Evolutionary conservation across 2,797 vertebrate genomes (phyloP), one percentile per base, ranked within the genome.

Genomic region (Cryptoprocta ferox): DNA sequence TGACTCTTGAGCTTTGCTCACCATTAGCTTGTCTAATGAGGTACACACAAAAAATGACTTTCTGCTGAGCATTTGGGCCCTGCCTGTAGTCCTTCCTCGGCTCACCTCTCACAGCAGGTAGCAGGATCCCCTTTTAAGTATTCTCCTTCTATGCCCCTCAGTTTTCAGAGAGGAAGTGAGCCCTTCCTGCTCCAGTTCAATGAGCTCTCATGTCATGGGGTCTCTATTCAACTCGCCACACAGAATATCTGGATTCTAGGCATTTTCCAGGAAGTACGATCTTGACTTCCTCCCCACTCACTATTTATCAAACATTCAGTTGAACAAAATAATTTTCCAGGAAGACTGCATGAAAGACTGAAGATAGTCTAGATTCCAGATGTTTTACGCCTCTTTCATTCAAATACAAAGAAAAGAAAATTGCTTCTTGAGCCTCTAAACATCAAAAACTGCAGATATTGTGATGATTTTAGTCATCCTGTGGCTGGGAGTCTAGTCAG

Each of bases 291-390:
- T 56, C 80, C 1, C 26, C 35, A 70, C 82, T 86, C 37, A 39
- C 56, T 97, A 24, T 93, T 96, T 65, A 88, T 75, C 59, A 86
- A 59, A 68, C 28, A 89, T 56, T 91, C 63, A 59, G 26, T 78
- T 91, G 42, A 82, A 70, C 19, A 78, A 92, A 97, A 78, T 73
- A 45, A 15, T 61, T 89, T 93, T 94, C 37, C 16, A 42, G 53
- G 79, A 83, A 61, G 68, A 78, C 45, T 73, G 21, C 24, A 75
- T 93, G 42, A 80, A 91, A 89, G 32, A 89, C 42, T 50, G 30
- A 89, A 94, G 53, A 70, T 13, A 82, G 66, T 5, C 73, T 92
- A 78, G 61, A 91, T 88, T 83, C 35, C 42, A 91, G 50, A 82
- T 91, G 50, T 87, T 91, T 84, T 85, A 48, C 79, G 85, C 18